These are phyloP conservation scores for Drosophila setosimentum DNA, from an alignment of 2,888 invertebrate genomes.

Conservation along the genomic window DNA sequence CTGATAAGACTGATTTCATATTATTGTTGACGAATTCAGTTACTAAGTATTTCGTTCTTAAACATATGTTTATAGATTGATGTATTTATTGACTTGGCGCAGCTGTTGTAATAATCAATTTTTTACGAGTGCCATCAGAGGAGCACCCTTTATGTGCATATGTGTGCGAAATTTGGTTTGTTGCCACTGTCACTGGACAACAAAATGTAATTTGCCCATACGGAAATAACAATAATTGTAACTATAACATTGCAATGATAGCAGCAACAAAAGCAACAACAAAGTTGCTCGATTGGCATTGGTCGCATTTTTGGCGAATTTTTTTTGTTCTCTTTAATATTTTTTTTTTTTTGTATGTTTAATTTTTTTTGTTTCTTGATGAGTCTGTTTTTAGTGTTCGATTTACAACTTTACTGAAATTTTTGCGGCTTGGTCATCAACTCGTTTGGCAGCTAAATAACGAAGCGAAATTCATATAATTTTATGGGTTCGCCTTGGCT, in stretches of 20 bases:
- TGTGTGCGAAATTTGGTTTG: conserved; percentile 36
- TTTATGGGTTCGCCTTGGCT: conserved; percentile 47
- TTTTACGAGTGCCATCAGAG: conserved; percentile 22
- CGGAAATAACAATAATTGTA: conserved; percentile 74
- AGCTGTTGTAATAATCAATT: conserved; percentile 38
- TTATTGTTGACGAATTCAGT: not conserved
- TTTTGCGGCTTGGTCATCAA: conserved; percentile 75
- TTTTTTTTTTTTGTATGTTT: conserved; percentile 19
- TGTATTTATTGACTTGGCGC: not conserved
- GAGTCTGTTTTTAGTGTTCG: conserved; percentile 43
- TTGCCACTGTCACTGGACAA: conserved; percentile 40
- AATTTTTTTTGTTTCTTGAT: conserved; percentile 11
- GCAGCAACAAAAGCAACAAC: conserved; percentile 21
- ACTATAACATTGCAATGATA: conserved; percentile 69
- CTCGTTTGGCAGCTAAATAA: conserved; percentile 55
- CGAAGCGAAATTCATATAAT: conserved; percentile 53
- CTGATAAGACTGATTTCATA: not conserved
- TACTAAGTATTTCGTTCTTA: not conserved
- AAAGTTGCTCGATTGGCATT: conserved; percentile 61
- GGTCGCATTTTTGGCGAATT: conserved; percentile 46
- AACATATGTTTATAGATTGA: not conserved
- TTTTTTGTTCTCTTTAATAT: conserved; percentile 17
- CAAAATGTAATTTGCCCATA: conserved; percentile 67
- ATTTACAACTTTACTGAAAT: conserved; percentile 68
- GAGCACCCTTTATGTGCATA: conserved; percentile 44